These are phyloP conservation scores for Alfaro cultratus DNA, from an alignment of 2,797 vertebrate genomes.

Conservation along the genomic window DNA sequence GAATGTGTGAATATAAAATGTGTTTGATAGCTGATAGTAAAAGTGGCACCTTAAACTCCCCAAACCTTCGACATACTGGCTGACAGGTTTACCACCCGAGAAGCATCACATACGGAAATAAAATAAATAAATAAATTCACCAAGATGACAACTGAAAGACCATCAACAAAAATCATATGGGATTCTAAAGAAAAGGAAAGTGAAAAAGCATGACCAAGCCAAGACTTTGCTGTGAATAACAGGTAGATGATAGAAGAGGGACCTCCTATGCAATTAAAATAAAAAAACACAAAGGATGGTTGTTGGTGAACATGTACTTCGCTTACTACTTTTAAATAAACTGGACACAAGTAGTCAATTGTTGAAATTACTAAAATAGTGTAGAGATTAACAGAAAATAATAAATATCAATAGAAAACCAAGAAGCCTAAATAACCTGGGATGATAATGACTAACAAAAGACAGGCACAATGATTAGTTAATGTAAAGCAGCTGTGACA, in stretches of 20 bases:
- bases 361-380: neutral
- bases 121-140: neutral
- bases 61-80: neutral
- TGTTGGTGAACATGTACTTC: neutral
- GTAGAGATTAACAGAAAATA: neutral
- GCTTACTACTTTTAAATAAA: neutral
- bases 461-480: neutral
- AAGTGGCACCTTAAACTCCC: neutral
- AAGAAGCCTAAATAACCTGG: neutral
- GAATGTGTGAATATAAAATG: neutral
- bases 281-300: neutral
- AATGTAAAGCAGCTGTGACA: neutral
- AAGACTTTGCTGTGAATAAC: neutral
- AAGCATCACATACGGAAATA: neutral
- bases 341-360: neutral
- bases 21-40: neutral
- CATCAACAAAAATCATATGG: neutral
- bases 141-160: neutral
- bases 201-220: neutral
- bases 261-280: neutral
- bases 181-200: neutral
- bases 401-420: neutral
- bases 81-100: neutral
- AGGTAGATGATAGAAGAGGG: neutral
- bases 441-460: neutral